Evolutionary conservation across 1,140 invertebrate genomes (phyloP).

Genomic region (Scaptomyza hsui): DNA sequence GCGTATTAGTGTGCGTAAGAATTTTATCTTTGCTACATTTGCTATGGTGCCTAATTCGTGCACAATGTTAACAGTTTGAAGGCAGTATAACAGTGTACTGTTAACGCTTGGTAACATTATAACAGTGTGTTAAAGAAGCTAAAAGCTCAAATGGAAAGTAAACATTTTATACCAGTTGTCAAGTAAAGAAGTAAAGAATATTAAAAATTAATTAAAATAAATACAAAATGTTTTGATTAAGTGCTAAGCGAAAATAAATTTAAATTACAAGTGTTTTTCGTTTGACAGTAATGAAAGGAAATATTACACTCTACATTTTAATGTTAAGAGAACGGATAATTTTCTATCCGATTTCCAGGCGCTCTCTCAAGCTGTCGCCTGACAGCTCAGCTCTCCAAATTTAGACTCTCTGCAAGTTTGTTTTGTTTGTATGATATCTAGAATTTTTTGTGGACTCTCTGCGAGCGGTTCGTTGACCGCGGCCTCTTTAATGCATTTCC

Average conservation of each 20-base stretch:
- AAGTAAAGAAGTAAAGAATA: not conserved
- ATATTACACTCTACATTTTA: not conserved
- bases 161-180: not conserved
- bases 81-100: constrained; percentile 16
- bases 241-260: not conserved
- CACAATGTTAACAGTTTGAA: constrained; percentile 35
- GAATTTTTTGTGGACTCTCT: constrained; percentile 23
- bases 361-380: constrained; percentile 3
- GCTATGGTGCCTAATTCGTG: constrained; percentile 50
- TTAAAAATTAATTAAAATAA: too few species aligned
- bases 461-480: constrained; percentile 72
- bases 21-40: constrained; percentile 8
- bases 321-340: not conserved
- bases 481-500: constrained; percentile 44
- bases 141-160: not conserved
- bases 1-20: not conserved
- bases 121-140: not conserved
- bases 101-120: constrained; percentile 15
- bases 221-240: not conserved
- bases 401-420: constrained; percentile 24
- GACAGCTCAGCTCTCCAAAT: not conserved
- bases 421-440: constrained; percentile 24
- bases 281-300: too few species aligned
- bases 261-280: too few species aligned
- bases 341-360: not conserved